Evolutionary conservation across 2,113 vertebrate genomes (phyloP).

Genomic region (Cyphomyrus plagiostoma): DNA sequence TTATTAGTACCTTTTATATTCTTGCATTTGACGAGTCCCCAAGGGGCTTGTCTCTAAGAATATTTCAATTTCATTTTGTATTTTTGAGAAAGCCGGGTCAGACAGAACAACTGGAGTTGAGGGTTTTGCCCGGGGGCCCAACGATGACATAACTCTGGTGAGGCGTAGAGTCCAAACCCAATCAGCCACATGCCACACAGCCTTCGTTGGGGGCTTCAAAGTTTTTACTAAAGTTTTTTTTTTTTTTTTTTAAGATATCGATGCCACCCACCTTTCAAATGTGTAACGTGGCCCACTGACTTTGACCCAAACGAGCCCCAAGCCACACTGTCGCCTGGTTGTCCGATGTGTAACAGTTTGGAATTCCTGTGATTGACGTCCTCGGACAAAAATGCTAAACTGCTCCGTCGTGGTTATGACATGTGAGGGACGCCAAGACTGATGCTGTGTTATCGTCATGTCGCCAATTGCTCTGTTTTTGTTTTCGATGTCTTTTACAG

Average conservation of each 20-base stretch:
- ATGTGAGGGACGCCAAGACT: conserved; percentile 33
- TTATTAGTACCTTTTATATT: not conserved
- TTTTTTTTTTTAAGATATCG: not conserved
- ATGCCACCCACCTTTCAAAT: not conserved
- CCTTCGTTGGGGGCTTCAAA: not conserved
- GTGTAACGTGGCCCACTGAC: not conserved
- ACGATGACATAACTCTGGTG: not conserved
- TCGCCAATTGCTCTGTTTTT: conserved; percentile 21
- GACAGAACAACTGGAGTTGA: not conserved
- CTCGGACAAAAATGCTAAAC: not conserved
- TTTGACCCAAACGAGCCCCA: not conserved
- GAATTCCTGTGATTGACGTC: not conserved
- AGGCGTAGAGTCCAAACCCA: not conserved
- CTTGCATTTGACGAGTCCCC: not conserved
- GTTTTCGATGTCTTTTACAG: conserved; percentile 27
- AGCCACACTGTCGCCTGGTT: not conserved
- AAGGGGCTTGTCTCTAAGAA: not conserved
- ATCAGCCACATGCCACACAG: not conserved
- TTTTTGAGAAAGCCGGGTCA: not conserved
- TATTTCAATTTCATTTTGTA: not conserved
- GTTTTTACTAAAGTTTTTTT: not conserved
- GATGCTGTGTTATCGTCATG: conserved; percentile 34
- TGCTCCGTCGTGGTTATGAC: not conserved
- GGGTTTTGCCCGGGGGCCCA: not conserved
- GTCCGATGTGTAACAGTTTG: not conserved